Evolutionary conservation across 2,113 vertebrate species (phyloP).

Genomic region (Siniperca chuatsi): DNA sequence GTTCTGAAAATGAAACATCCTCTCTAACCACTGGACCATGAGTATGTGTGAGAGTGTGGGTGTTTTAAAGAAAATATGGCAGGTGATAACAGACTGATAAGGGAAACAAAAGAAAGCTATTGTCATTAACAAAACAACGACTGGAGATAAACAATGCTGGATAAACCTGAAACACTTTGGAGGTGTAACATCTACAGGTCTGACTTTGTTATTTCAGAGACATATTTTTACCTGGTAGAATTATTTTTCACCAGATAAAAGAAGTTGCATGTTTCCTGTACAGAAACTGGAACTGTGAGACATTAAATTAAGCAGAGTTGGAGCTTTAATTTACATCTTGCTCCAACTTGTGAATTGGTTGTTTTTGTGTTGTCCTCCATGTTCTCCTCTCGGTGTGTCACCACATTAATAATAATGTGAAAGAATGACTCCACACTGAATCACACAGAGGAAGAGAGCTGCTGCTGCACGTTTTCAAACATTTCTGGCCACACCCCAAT

Average conservation of each 20-base stretch:
- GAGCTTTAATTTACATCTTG: neutral
- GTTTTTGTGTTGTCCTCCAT: neutral
- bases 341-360: neutral
- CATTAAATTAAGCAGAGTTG: neutral
- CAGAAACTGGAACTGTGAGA: neutral
- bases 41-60: neutral
- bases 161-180: slow-evolving; percentile 3
- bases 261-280: neutral
- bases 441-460: slow-evolving; percentile 27
- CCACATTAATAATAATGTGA: neutral
- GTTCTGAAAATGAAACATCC: slow-evolving; percentile 16
- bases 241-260: neutral
- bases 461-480: slow-evolving; percentile 18
- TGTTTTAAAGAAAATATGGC: slow-evolving; percentile 27
- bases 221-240: neutral
- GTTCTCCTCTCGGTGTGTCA: neutral
- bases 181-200: neutral
- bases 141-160: neutral
- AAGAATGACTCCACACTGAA: slow-evolving; percentile 20
- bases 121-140: neutral
- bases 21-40: slow-evolving; percentile 4
- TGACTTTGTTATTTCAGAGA: neutral
- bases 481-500: slow-evolving; percentile 10
- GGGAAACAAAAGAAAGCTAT: slow-evolving; percentile 16
- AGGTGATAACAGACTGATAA: slow-evolving; percentile 34